Percentiles rank a stretch among this genome's conserved stretches.
Evolutionary conservation across 2,888 invertebrate genomes (phyloP).

Genomic region (Polydrusus tereticollis): DNA sequence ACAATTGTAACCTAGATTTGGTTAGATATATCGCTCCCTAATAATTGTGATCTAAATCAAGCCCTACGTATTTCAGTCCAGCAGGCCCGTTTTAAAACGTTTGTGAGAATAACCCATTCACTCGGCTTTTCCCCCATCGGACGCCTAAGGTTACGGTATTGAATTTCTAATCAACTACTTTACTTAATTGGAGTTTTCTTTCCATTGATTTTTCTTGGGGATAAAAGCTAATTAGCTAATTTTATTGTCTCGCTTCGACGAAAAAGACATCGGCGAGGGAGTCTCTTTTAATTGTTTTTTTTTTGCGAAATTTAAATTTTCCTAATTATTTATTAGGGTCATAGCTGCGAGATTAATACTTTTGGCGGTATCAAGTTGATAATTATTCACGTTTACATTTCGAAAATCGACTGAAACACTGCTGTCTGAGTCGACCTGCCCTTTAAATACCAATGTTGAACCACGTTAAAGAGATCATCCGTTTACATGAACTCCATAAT

Average conservation of each 20-base stretch:
- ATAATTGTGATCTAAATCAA: no score
- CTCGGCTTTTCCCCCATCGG: conserved; percentile 16
- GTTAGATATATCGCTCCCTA: no score
- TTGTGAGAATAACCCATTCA: conserved; percentile 23
- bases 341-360: background rate
- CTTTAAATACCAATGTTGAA: no score
- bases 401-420: no score
- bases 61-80: no score
- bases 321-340: conserved; percentile 7
- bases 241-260: conserved; percentile 40
- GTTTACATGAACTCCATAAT: no score
- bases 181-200: conserved; percentile 55
- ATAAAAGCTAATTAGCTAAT: conserved; percentile 48
- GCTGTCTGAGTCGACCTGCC: no score
- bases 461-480: no score
- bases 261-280: conserved; percentile 38
- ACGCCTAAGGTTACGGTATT: conserved; percentile 51
- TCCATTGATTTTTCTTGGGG: conserved; percentile 49
- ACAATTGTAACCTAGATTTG: no score
- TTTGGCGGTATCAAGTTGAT: background rate
- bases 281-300: conserved; percentile 28
- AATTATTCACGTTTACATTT: no score
- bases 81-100: no score
- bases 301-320: conserved; percentile 9
- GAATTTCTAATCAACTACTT: conserved; percentile 60